phyloP scores from a whole-genome alignment of 1,140 invertebrate genomes.

The Anthonomus grandis region DNA sequence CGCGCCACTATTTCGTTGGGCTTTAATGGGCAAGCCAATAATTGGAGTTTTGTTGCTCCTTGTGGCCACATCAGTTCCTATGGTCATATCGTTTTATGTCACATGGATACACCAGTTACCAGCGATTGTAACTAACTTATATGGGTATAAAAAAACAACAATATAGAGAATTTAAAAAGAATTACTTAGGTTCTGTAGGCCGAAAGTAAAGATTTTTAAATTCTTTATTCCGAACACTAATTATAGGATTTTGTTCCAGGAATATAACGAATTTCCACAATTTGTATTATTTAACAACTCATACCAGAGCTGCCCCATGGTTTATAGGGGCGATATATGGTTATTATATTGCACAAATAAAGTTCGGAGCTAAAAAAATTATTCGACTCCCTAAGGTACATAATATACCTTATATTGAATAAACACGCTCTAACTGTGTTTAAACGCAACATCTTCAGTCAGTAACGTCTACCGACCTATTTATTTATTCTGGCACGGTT shows the following conservation, averaged over 20 bases:
- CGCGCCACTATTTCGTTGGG: constrained; percentile 46
- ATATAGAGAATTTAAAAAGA: too few relatives aligned
- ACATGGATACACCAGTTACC: constrained; percentile 23
- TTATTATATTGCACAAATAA: constrained; percentile 27
- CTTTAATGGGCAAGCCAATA: constrained; percentile 34
- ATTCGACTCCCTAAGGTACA: constrained; percentile 12
- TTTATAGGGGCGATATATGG: constrained; percentile 40
- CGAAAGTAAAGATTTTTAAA: too few relatives aligned
- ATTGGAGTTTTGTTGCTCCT: constrained; percentile 3
- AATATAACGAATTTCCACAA: constrained; percentile 14
- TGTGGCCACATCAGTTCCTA: not conserved
- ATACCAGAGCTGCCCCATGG: constrained; percentile 36
- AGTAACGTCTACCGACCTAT: too few relatives aligned
- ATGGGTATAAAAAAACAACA: constrained; percentile 6
- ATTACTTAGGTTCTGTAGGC: too few relatives aligned
- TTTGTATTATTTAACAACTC: constrained; percentile 37
- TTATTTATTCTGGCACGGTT: too few relatives aligned
- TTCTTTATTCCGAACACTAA: too few relatives aligned
- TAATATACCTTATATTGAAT: not conserved
- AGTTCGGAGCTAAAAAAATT: constrained; percentile 9
- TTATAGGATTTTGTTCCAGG: constrained; percentile 12
- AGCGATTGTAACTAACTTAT: constrained; percentile 21
- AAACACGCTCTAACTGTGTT: too few relatives aligned
- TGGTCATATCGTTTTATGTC: constrained; percentile 19
- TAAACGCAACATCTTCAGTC: too few relatives aligned